phyloP scores from a whole-genome alignment of 2,113 vertebrate genomes.

The Cyanoramphus novaezelandiae region DNA sequence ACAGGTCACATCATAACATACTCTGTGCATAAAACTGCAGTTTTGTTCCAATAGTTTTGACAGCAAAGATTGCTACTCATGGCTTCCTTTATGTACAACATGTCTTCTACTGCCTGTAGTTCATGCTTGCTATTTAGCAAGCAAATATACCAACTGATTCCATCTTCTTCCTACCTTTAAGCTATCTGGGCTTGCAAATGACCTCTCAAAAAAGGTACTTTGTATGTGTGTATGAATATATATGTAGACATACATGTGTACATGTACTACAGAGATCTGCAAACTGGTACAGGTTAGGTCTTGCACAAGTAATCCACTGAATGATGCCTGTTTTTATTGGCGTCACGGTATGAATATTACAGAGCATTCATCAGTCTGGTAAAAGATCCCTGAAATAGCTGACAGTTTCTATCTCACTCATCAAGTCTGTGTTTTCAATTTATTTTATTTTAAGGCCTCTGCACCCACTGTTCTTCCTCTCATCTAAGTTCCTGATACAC shows the following conservation, averaged over 20 bases:
- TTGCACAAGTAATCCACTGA: background rate
- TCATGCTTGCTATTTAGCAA: background rate
- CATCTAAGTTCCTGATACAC: background rate
- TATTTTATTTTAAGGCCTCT: background rate
- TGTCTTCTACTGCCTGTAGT: background rate
- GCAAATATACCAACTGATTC: accelerated
- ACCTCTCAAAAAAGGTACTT: background rate
- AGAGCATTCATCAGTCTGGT: background rate
- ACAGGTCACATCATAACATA: accelerated
- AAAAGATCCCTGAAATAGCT: background rate
- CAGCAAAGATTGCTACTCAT: background rate
- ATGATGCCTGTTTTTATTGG: background rate
- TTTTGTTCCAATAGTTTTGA: background rate
- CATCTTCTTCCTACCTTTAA: background rate
- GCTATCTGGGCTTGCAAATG: background rate
- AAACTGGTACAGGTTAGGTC: background rate
- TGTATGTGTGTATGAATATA: background rate
- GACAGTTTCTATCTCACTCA: background rate
- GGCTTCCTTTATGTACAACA: background rate
- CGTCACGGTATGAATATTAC: background rate
- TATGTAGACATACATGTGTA: background rate
- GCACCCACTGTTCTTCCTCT: background rate
- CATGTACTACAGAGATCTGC: background rate
- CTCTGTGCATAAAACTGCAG: background rate
- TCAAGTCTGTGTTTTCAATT: background rate